Evolutionary conservation across 2,797 vertebrate genomes (phyloP).

Genomic region (Carduelis carduelis): DNA sequence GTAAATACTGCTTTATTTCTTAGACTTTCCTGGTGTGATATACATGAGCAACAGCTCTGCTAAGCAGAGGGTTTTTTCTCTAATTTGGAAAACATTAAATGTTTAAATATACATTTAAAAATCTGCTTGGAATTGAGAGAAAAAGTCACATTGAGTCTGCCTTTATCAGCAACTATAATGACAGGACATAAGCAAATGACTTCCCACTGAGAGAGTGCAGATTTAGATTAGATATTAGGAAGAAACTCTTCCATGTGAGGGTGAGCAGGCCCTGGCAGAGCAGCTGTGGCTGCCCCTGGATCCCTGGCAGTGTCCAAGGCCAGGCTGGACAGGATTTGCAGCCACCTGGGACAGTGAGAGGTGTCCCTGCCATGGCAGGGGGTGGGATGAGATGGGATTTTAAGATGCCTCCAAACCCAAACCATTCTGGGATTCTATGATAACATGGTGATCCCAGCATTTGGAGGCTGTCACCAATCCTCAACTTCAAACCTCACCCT

Average conservation of each 20-base stretch:
- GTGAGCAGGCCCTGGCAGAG: neutral
- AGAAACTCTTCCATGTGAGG: accelerated
- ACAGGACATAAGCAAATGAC: neutral
- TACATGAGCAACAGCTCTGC: neutral
- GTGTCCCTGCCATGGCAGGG: neutral
- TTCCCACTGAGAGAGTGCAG: neutral
- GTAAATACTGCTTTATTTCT: neutral
- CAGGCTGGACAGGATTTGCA: accelerated
- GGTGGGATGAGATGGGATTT: accelerated
- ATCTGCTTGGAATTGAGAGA: neutral
- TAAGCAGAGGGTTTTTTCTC: neutral
- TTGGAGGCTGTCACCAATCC: neutral
- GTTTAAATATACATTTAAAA: neutral
- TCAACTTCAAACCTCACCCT: neutral
- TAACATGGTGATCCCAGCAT: neutral
- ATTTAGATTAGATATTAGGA: neutral
- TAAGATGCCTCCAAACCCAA: neutral
- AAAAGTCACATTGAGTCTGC: neutral
- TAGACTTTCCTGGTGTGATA: neutral
- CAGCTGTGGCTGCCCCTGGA: neutral
- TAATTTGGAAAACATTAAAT: neutral
- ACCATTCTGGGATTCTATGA: neutral
- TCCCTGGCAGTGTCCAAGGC: neutral
- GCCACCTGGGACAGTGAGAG: accelerated
- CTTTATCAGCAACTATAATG: neutral